Base-by-base conservation (phyloP, 2,888 invertebrate species). In the Hetaerina titia region DNA sequence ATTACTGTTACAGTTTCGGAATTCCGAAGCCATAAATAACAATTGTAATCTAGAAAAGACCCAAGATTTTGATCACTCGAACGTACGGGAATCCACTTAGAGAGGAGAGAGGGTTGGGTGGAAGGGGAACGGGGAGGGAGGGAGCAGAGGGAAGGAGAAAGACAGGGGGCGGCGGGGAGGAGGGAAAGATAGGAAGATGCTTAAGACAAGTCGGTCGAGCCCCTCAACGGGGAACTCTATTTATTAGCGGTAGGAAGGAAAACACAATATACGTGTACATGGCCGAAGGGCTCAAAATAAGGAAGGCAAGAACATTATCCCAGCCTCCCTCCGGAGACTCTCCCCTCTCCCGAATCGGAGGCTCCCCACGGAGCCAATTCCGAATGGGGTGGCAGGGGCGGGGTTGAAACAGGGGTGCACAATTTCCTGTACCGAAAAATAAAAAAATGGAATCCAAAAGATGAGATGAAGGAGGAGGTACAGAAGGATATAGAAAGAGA, bases 1-100 rank as follows among this genome's bases (percentile, higher is more conserved):
- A 81, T 81, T 81, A 81, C 81, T 31, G 81, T 31, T 81, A 81
- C 81, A 81, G 81, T 81, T 81, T 31, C 25, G 81, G 81, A 81
- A 81, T 81, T 25, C 81, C 81, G 81, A 81, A 81, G 81, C 81
- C 81, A 81, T 81, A 81, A 81, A 81, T 81, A 81, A 81, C 81
- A 81, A 81, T 81, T 31, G 81, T 81, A 81, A 81, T 81, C 31
- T 81, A 81, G 81, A 31, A 81, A 31, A 81, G 81, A 81, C 81
- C 81, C 31, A 6, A 25, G 81, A 81, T 81, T 81, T 81, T 81
- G 81, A 81, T 81, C 81, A 81, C 81, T 81, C 81, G 81, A 81
- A 81, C 81, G 81, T 81, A 81, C 25, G 81, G 81, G 81, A 81
- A 81, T 81, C 81, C 81, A 81, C 81, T 81, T 81, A 81, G 31